These are phyloP conservation scores for Chrysomallon squamiferum DNA, from an alignment of 1,140 invertebrate species.

Conservation along the genomic window DNA sequence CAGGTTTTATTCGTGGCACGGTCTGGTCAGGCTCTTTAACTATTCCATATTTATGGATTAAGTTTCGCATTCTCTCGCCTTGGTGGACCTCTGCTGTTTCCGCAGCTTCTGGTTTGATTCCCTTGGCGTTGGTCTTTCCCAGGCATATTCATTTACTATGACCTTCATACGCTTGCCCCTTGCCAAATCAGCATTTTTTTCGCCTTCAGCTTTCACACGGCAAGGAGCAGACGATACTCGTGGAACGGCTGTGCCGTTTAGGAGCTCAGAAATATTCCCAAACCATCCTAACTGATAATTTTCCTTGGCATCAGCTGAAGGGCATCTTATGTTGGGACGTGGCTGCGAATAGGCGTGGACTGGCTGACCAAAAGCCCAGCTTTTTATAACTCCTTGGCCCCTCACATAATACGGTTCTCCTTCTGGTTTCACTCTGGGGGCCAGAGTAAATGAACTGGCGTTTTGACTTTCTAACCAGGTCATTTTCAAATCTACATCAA, in stretches of 20 bases:
- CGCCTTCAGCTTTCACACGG: slow-evolving; percentile 35
- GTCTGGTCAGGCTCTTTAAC: not conserved
- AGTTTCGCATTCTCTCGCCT: slow-evolving; percentile 19
- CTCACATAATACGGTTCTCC: slow-evolving; percentile 31
- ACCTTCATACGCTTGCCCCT: slow-evolving; percentile 44
- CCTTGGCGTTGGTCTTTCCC: slow-evolving; percentile 12
- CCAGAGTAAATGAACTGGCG: not conserved
- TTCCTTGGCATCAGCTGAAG: slow-evolving; percentile 28
- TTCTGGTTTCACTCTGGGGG: slow-evolving; percentile 41
- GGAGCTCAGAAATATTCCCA: slow-evolving; percentile 36
- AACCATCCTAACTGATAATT: slow-evolving; percentile 38
- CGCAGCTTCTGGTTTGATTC: slow-evolving; percentile 40
- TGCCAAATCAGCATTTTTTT: slow-evolving; percentile 29
- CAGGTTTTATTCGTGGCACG: slow-evolving; percentile 35
- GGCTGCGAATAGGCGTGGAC: slow-evolving; percentile 18
- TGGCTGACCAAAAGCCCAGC: slow-evolving; percentile 17
- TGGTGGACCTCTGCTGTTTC: slow-evolving; percentile 32
- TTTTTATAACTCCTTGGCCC: slow-evolving; percentile 36
- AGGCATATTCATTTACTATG: slow-evolving; percentile 37
- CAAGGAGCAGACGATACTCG: slow-evolving; percentile 32
- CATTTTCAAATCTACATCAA: too few relatives aligned
- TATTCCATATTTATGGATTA: not conserved
- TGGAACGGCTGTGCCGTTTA: slow-evolving; percentile 41
- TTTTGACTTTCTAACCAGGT: too few relatives aligned
- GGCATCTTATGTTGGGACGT: slow-evolving; percentile 39